phyloP scores from a whole-genome alignment of 2,113 vertebrate genomes.

The Empidonax traillii region DNA sequence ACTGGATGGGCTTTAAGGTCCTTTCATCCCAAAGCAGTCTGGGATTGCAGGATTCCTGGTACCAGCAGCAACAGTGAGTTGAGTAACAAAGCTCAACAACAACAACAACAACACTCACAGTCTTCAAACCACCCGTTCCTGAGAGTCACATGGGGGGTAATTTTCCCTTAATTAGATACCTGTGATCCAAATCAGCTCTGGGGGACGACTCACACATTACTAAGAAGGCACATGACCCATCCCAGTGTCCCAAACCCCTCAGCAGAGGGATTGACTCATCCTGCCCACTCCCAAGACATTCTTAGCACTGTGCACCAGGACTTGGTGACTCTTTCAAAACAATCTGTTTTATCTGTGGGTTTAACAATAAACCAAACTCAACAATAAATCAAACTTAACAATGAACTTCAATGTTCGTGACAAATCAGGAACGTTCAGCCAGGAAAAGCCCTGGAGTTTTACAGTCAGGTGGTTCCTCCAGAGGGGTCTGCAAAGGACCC shows the following conservation, averaged over 20 bases:
- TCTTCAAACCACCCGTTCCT: not conserved
- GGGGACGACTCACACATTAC: not conserved
- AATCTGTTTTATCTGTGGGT: not conserved
- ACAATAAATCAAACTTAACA: not conserved
- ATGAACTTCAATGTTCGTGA: not conserved
- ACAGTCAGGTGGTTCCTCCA: rapidly evolving
- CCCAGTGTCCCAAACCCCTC: not conserved
- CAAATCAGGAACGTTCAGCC: not conserved
- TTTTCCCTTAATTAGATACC: not conserved
- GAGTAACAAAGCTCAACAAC: not conserved
- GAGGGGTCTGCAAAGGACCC: too few species aligned
- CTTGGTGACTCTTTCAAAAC: not conserved
- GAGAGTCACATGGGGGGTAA: not conserved
- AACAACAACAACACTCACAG: not conserved
- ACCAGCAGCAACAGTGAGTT: not conserved
- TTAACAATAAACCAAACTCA: not conserved
- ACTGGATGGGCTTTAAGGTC: not conserved
- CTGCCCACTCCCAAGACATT: constrained; percentile 5
- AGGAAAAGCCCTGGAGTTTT: not conserved
- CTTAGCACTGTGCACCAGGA: not conserved
- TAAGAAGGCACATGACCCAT: not conserved
- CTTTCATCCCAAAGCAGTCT: too few species aligned
- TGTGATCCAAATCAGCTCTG: not conserved
- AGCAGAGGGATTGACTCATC: not conserved
- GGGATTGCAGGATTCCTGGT: rapidly evolving